Conservation (phyloP, 1,140 invertebrate genomes). For the Chlorops oryzae region DNA sequence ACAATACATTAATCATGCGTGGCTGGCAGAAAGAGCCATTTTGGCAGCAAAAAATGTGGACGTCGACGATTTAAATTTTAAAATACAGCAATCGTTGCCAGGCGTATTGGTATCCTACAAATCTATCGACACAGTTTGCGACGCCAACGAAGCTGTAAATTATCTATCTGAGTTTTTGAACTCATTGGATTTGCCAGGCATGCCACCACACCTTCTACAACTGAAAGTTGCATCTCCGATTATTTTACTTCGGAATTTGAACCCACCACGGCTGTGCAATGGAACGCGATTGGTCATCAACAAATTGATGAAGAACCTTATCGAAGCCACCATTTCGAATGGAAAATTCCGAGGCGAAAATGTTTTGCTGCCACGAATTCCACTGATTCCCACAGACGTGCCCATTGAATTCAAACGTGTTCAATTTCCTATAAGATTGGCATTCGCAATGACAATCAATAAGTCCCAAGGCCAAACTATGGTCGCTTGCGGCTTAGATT, state of each 20-base stretch:
- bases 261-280: slow-evolving; percentile 49
- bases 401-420: slow-evolving; percentile 25
- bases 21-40: slow-evolving; percentile 7
- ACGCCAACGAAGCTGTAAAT: slow-evolving; percentile 40
- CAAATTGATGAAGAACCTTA: slow-evolving; percentile 42
- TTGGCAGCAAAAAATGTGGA: slow-evolving; percentile 2
- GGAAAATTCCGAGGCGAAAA: slow-evolving; percentile 47
- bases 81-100: slow-evolving; percentile 19
- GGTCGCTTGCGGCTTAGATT: slow-evolving; percentile 41
- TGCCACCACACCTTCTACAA: slow-evolving; percentile 43
- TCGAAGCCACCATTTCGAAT: slow-evolving; percentile 48
- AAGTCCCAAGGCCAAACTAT: slow-evolving; percentile 53
- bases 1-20: slow-evolving; percentile 10
- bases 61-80: not conserved
- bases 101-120: slow-evolving; percentile 34
- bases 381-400: slow-evolving; percentile 34
- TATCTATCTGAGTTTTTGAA: slow-evolving; percentile 49
- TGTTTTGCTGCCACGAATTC: slow-evolving; percentile 47
- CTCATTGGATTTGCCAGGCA: slow-evolving; percentile 42
- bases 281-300: slow-evolving; percentile 46
- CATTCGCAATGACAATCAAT: slow-evolving; percentile 54
- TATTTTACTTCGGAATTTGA: slow-evolving; percentile 48
- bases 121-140: slow-evolving; percentile 40
- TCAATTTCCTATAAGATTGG: slow-evolving; percentile 35
- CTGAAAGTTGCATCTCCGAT: slow-evolving; percentile 47